phyloP scores from a whole-genome alignment of 2,888 invertebrate genomes.

The Furcula furcula region DNA sequence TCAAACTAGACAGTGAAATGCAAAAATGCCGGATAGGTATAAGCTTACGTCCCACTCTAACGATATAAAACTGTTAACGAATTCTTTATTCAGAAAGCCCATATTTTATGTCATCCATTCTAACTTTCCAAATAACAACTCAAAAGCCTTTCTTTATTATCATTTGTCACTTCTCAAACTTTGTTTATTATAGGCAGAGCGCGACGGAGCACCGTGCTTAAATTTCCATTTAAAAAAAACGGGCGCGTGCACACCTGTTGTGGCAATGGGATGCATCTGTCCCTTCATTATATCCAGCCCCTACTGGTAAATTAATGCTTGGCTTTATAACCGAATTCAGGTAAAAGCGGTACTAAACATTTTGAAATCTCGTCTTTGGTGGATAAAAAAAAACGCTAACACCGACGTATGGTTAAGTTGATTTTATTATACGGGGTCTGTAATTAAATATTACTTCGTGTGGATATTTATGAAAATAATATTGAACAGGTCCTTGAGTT shows the following conservation, averaged over 20 bases:
- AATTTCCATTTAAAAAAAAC: conserved; percentile 22
- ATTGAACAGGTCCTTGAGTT: too few species aligned
- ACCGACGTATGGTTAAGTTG: too few species aligned
- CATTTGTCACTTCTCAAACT: conserved; percentile 10
- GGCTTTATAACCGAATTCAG: conserved; percentile 7
- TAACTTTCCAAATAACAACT: conserved; percentile 16
- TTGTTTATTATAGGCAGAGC: conserved; percentile 26
- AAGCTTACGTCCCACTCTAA: too few species aligned
- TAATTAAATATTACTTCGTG: too few species aligned
- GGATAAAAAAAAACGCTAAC: too few species aligned
- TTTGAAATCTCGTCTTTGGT: too few species aligned
- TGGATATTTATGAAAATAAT: too few species aligned
- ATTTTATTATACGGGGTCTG: too few species aligned
- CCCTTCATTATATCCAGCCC: conserved; percentile 39
- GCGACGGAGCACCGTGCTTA: conserved; percentile 24
- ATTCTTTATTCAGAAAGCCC: background rate
- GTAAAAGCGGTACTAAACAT: too few species aligned
- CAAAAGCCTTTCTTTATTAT: too few species aligned
- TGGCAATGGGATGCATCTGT: conserved; percentile 49
- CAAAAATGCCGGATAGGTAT: too few species aligned
- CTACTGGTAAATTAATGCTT: conserved; percentile 32
- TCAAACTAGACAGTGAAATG: background rate
- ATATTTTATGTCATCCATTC: background rate
- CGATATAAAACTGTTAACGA: background rate
- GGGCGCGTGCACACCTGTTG: conserved; percentile 66